Evolutionary conservation across 2,888 invertebrate species (phyloP).

Genomic region (Sesia apiformis): DNA sequence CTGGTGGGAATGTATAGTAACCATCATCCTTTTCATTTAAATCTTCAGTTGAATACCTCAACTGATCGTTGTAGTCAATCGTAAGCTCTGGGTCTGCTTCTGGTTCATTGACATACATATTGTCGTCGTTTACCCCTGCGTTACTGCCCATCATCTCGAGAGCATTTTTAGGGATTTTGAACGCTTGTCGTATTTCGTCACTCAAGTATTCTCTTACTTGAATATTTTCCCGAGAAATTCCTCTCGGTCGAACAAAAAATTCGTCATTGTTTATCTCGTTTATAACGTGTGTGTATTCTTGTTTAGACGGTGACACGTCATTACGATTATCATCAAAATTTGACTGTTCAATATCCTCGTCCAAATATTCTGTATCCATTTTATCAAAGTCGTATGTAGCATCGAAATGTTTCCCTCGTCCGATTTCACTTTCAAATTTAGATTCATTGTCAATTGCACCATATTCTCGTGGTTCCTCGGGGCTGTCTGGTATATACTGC

Average conservation of each 20-base stretch:
- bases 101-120: slow-evolving; percentile 48
- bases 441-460: slow-evolving; percentile 50
- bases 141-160: slow-evolving; percentile 75
- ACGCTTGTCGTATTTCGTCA: slow-evolving; percentile 86
- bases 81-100: slow-evolving; percentile 54
- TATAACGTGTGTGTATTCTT: slow-evolving; percentile 76
- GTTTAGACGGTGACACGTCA: slow-evolving; percentile 51
- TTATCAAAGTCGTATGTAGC: slow-evolving; percentile 72
- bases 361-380: slow-evolving; percentile 73
- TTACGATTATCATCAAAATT: slow-evolving; percentile 32
- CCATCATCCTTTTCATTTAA: slow-evolving; percentile 66
- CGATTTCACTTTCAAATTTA: slow-evolving; percentile 40
- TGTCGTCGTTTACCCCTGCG: slow-evolving; percentile 37
- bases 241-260: slow-evolving; percentile 88
- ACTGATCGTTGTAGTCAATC: slow-evolving; percentile 44
- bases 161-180: slow-evolving; percentile 79
- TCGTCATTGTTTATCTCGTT: slow-evolving; percentile 92
- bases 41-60: slow-evolving; percentile 55
- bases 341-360: slow-evolving; percentile 43
- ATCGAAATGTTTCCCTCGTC: slow-evolving; percentile 50
- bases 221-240: slow-evolving; percentile 87
- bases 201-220: slow-evolving; percentile 85
- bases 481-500: slow-evolving; percentile 53
- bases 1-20: slow-evolving; percentile 71
- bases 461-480: slow-evolving; percentile 59